These are phyloP conservation scores for Cyrtonyx montezumae DNA, from an alignment of 2,113 vertebrate genomes.

Conservation along the genomic window DNA sequence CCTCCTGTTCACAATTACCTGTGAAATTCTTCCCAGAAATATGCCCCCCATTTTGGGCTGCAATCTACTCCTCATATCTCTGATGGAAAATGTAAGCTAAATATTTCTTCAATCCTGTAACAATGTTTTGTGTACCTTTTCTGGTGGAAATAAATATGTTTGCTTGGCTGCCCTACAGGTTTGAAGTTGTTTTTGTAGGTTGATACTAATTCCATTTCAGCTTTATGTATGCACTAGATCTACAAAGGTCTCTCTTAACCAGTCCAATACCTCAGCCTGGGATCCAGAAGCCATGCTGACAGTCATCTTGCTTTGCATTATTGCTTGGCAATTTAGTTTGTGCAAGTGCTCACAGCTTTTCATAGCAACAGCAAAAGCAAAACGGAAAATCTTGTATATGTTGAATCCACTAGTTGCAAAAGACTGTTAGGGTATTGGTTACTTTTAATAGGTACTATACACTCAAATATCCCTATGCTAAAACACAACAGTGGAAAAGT, in stretches of 20 bases:
- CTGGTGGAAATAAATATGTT: not conserved
- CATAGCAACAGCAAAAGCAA: not conserved
- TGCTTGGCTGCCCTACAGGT: not conserved
- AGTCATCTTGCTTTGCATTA: not conserved
- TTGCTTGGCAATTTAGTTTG: not conserved
- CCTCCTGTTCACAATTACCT: not conserved
- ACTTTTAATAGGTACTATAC: not conserved
- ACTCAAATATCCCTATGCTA: not conserved
- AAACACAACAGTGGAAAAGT: not conserved
- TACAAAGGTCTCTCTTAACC: not conserved
- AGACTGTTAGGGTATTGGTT: not conserved
- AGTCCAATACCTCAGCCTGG: not conserved
- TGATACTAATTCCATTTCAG: not conserved
- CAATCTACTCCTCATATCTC: not conserved
- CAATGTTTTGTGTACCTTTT: not conserved
- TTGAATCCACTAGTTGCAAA: not conserved
- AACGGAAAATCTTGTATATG: accelerated
- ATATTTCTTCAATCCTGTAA: not conserved
- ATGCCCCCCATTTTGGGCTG: not conserved
- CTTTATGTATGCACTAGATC: not conserved
- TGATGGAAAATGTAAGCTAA: not conserved
- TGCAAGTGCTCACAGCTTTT: constrained; percentile 4
- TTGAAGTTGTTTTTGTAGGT: not conserved
- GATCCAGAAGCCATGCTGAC: not conserved
- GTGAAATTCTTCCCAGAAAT: not conserved